phyloP scores from a whole-genome alignment of 2,113 vertebrate species.

The Corydoras maculifer region DNA sequence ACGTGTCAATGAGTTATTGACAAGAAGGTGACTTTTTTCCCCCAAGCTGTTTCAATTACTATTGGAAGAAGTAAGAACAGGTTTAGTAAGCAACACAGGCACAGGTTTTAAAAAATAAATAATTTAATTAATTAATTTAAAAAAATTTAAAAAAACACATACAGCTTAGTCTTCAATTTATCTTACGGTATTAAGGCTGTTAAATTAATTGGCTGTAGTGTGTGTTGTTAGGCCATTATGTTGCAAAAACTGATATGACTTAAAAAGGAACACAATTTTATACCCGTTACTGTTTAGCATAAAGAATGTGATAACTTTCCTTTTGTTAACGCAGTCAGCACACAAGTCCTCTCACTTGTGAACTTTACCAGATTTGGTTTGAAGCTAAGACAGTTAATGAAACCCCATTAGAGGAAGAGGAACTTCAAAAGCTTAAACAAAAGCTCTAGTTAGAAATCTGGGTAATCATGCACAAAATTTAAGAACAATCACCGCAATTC shows the following conservation, averaged over 20 bases:
- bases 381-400: not conserved
- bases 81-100: not conserved
- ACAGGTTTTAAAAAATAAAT: not conserved
- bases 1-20: constrained; percentile 21
- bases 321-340: no score
- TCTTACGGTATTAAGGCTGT: no score
- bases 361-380: constrained; percentile 2
- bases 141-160: no score
- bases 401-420: constrained; percentile 2
- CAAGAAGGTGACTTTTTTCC: constrained; percentile 16
- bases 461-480: constrained; percentile 27
- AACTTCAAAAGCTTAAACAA: constrained; percentile 17
- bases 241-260: not conserved
- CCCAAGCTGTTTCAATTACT: constrained; percentile 10
- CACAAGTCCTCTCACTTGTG: not conserved
- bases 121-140: no score
- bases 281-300: not conserved
- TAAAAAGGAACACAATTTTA: not conserved
- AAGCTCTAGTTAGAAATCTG: constrained; percentile 27
- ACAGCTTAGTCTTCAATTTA: no score
- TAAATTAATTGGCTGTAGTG: not conserved
- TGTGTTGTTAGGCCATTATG: no score
- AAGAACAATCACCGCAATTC: constrained; percentile 3
- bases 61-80: constrained; percentile 12
- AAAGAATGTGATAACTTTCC: not conserved